phyloP scores from a whole-genome alignment of 2,797 vertebrate genomes.

The Lindbergichthys nudifrons region DNA sequence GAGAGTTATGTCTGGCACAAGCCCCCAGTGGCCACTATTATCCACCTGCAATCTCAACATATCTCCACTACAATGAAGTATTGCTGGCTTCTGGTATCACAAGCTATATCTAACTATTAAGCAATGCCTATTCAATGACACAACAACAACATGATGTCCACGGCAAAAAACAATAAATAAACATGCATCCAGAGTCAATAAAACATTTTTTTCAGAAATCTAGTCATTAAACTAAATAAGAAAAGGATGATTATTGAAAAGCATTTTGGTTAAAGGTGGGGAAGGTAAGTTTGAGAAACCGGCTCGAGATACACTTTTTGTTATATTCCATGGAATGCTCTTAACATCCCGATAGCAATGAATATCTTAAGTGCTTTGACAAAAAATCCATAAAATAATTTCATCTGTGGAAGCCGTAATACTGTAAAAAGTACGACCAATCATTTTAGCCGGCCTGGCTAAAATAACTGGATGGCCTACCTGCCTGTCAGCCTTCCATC shows the following conservation, averaged over 20 bases:
- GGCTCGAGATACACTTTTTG: too few species aligned
- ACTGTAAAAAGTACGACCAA: too few species aligned
- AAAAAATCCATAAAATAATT: too few species aligned
- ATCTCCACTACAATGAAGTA: constrained; percentile 35
- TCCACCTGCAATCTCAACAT: constrained; percentile 57
- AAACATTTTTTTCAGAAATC: background rate
- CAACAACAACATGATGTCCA: background rate
- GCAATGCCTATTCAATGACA: constrained; percentile 5
- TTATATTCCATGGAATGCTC: too few species aligned
- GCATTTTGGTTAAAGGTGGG: background rate
- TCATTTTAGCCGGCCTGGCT: too few species aligned
- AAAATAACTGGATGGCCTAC: too few species aligned
- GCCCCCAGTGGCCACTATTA: constrained; percentile 61
- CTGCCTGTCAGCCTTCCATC: too few species aligned
- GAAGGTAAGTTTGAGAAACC: too few species aligned
- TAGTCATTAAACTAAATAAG: constrained; percentile 6
- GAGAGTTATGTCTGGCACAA: constrained; percentile 69
- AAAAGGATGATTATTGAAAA: background rate
- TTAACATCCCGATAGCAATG: too few species aligned
- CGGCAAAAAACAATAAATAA: constrained; percentile 8
- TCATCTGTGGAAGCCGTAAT: too few species aligned
- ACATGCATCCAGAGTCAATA: background rate
- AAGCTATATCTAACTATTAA: constrained; percentile 29
- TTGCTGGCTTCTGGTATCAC: constrained; percentile 29
- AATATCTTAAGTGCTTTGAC: too few species aligned